Conservation (phyloP, 2,113 vertebrate genomes). For the Oncorhynchus nerka region DNA sequence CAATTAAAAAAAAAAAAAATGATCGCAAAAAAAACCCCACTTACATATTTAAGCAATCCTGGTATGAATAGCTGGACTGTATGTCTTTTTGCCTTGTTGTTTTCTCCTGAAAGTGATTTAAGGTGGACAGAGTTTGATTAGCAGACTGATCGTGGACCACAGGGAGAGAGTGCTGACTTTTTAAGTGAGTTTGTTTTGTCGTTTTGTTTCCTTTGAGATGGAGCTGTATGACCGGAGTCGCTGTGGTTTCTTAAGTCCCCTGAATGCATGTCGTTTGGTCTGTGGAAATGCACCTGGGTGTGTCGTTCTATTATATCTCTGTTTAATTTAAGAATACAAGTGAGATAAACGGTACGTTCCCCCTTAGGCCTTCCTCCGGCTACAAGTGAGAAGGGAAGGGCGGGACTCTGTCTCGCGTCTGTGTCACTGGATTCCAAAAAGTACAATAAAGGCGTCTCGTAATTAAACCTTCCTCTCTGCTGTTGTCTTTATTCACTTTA, state of each 20-base stretch:
- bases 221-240: constrained; percentile 44
- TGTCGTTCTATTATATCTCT: constrained; percentile 72
- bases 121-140: constrained; percentile 65
- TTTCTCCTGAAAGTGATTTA: constrained; percentile 60
- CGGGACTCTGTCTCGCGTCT: constrained; percentile 78
- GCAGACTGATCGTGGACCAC: constrained; percentile 62
- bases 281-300: constrained; percentile 77
- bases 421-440: constrained; percentile 93
- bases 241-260: constrained; percentile 27
- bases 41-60: constrained; percentile 84
- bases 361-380: constrained; percentile 56
- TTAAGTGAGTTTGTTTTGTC: constrained; percentile 39
- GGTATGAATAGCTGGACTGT: constrained; percentile 73
- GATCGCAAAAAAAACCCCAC: constrained; percentile 57
- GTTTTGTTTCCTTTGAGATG: constrained; percentile 50
- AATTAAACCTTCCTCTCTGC: constrained; percentile 25
- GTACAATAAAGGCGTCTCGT: constrained; percentile 81
- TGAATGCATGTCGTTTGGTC: constrained; percentile 81
- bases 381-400: constrained; percentile 51
- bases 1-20: constrained; percentile 33
- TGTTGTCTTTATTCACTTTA: background rate
- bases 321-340: constrained; percentile 78
- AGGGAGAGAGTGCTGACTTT: constrained; percentile 51
- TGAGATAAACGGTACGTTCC: constrained; percentile 71
- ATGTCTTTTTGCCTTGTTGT: constrained; percentile 58